Conservation (phyloP, 2,797 vertebrate species). For the Cynopterus sphinx region DNA sequence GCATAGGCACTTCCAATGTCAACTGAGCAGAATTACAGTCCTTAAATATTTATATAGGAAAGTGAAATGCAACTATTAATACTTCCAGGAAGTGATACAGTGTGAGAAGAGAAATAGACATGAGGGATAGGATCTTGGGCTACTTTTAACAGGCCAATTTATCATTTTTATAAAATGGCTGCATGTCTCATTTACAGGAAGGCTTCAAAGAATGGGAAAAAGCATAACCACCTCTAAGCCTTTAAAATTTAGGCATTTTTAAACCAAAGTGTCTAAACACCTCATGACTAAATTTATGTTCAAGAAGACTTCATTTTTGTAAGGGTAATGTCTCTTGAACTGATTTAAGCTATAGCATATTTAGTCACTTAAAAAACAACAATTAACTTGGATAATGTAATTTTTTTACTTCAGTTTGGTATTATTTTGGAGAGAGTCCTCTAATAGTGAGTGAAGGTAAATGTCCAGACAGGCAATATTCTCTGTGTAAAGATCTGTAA, state of each 20-base stretch:
- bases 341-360: constrained; percentile 20
- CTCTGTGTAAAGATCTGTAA: not conserved
- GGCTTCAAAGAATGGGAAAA: constrained; percentile 74
- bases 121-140: constrained; percentile 80
- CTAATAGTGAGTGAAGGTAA: constrained; percentile 5
- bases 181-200: constrained; percentile 66
- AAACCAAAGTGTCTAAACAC: constrained; percentile 69
- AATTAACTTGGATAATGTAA: constrained; percentile 51
- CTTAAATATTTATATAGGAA: constrained; percentile 86
- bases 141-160: constrained; percentile 78
- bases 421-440: constrained; percentile 1
- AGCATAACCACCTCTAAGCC: constrained; percentile 68
- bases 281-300: constrained; percentile 74
- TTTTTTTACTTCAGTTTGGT: constrained; percentile 62
- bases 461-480: not conserved
- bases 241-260: constrained; percentile 60
- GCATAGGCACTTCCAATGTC: constrained; percentile 79
- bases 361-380: constrained; percentile 51
- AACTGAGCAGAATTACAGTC: constrained; percentile 83
- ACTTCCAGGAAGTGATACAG: constrained; percentile 77
- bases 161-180: constrained; percentile 82
- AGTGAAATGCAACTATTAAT: constrained; percentile 85
- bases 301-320: constrained; percentile 57
- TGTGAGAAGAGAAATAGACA: constrained; percentile 77
- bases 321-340: constrained; percentile 1